A percentile compares a stretch with the other conserved stretches of the same genome.
Conservation (phyloP, 53 echinoderm and acorn worm species). For the Echinarachnius parma region DNA sequence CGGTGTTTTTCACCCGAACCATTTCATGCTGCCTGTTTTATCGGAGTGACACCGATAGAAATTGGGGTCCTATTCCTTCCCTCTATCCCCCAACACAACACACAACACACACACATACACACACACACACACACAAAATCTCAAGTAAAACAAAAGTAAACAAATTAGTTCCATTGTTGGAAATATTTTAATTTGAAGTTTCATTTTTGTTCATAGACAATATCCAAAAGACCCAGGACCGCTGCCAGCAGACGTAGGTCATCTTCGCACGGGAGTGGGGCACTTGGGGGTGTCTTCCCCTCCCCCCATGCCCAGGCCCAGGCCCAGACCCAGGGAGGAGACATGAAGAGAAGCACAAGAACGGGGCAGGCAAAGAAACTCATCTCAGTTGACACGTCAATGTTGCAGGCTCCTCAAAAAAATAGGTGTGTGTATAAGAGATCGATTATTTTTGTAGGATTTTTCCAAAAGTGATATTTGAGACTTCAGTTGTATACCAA, state of each 20-base stretch:
- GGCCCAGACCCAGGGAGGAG: neutral
- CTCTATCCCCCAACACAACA: no score
- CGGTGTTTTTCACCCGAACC: no score
- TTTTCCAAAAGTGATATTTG: no score
- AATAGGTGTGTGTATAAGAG: conserved; percentile 28
- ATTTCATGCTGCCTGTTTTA: no score
- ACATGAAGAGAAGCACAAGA: conserved; percentile 14
- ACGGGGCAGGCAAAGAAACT: conserved; percentile 16
- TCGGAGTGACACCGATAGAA: no score
- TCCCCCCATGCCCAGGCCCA: neutral
- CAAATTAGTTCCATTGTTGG: no score
- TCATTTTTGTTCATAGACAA: neutral
- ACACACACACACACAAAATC: no score
- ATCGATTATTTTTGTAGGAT: no score
- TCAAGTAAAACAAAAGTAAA: no score
- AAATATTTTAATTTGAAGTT: neutral
- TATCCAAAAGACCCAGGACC: conserved; percentile 5
- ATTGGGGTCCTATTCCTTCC: no score
- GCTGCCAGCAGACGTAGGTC: neutral
- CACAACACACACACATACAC: no score
- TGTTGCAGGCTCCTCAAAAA: conserved; percentile 1
- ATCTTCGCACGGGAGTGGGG: conserved; percentile 5
- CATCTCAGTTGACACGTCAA: conserved; percentile 28
- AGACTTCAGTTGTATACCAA: no score
- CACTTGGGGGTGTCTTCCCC: conserved; percentile 4